These are phyloP conservation scores for Ptilorrhoa leucosticta DNA, from an alignment of 2,113 vertebrate genomes.

Conservation along the genomic window DNA sequence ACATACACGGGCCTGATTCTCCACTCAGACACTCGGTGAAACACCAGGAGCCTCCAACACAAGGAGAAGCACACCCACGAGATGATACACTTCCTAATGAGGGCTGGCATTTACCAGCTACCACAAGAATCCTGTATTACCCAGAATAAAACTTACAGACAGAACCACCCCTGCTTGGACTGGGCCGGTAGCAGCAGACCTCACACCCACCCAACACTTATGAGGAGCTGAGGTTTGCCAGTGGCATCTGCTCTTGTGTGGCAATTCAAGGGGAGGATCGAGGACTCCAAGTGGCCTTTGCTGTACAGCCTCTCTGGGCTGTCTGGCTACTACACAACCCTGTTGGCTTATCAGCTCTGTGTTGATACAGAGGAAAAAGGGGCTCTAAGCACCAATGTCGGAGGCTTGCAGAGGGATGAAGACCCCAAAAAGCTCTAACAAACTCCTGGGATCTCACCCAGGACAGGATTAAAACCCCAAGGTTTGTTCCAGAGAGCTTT, in stretches of 20 bases:
- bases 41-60: not conserved
- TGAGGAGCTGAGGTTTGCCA: not conserved
- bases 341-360: not conserved
- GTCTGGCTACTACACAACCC: not conserved
- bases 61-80: not conserved
- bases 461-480: not conserved
- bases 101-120: slow-evolving; percentile 7
- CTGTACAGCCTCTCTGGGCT: not conserved
- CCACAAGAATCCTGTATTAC: not conserved
- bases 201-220: accelerated
- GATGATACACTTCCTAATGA: not conserved
- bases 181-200: accelerated
- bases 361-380: not conserved
- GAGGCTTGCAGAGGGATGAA: not conserved
- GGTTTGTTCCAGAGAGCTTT: not conserved
- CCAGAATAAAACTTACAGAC: not conserved
- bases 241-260: not conserved
- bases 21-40: not conserved
- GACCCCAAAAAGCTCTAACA: not conserved
- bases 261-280: not conserved
- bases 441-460: not conserved
- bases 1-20: not conserved
- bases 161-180: not conserved
- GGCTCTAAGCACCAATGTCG: not conserved
- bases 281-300: not conserved